Evolutionary conservation across 2,113 vertebrate species (phyloP).

Genomic region (Herpetotheres cachinnans): DNA sequence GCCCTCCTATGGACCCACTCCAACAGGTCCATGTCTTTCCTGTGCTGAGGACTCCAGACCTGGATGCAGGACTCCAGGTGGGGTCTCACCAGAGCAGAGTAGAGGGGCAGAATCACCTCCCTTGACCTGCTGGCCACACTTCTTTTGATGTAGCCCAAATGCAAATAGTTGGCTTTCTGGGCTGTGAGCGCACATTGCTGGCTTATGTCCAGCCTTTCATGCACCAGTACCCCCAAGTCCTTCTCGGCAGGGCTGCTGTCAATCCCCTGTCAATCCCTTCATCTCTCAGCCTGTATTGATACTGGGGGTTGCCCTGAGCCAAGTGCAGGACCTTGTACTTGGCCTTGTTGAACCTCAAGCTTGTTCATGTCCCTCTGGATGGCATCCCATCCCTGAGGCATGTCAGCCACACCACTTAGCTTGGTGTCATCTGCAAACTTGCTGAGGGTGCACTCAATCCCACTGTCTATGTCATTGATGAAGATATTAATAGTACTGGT

Average conservation of each 20-base stretch:
- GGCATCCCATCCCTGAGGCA: not conserved
- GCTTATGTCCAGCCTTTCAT: not conserved
- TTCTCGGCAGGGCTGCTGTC: not conserved
- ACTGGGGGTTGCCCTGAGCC: accelerated
- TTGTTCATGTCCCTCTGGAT: not conserved
- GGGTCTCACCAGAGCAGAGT: not conserved
- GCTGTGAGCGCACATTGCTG: not conserved
- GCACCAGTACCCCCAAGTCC: not conserved
- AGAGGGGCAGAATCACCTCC: not conserved
- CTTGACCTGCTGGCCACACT: not conserved
- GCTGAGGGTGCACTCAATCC: not conserved
- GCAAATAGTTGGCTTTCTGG: not conserved
- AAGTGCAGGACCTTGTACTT: not conserved
- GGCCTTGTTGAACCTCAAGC: not conserved
- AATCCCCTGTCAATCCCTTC: not conserved
- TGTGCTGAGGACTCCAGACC: not conserved
- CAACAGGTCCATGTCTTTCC: not conserved
- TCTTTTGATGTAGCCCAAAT: not conserved
- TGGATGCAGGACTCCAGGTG: not conserved
- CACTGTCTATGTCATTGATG: not conserved
- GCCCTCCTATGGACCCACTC: not conserved
- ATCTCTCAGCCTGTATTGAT: not conserved
- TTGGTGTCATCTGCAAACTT: not conserved
- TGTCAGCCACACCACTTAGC: not conserved
- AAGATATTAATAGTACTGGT: not conserved